phyloP scores from a whole-genome alignment of 1,140 invertebrate species.

The Drepana arcuata region DNA sequence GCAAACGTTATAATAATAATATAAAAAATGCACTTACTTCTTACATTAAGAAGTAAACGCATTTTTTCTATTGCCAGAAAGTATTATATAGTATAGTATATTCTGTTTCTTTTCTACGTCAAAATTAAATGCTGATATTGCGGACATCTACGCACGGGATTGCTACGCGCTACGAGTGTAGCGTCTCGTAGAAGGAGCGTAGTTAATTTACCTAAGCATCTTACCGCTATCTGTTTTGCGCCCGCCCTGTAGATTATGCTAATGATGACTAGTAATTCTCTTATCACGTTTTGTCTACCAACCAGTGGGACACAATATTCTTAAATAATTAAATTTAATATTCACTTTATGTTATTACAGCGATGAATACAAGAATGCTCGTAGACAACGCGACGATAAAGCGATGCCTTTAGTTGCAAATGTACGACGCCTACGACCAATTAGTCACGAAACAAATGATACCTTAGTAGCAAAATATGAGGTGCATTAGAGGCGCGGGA shows the following conservation, averaged over 20 bases:
- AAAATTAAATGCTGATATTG: slow-evolving; percentile 21
- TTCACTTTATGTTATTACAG: too few relatives aligned
- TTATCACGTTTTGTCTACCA: slow-evolving; percentile 58
- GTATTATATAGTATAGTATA: too few relatives aligned
- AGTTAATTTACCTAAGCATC: slow-evolving; percentile 65
- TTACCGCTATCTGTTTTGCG: slow-evolving; percentile 61
- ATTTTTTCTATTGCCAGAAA: too few relatives aligned
- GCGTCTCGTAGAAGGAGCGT: slow-evolving; percentile 24
- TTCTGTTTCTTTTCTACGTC: slow-evolving; percentile 12
- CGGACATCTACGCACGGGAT: slow-evolving; percentile 17
- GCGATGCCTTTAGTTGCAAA: slow-evolving; percentile 14
- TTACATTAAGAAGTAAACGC: too few relatives aligned
- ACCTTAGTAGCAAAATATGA: slow-evolving; percentile 40
- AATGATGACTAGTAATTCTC: slow-evolving; percentile 58
- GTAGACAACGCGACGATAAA: slow-evolving; percentile 20
- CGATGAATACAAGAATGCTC: too few relatives aligned
- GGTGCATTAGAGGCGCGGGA: slow-evolving; percentile 43
- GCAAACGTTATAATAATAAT: too few relatives aligned
- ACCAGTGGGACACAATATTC: slow-evolving; percentile 20
- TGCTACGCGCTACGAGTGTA: slow-evolving; percentile 33
- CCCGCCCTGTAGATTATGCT: slow-evolving; percentile 58
- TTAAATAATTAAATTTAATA: neutral
- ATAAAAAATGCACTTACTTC: too few relatives aligned
- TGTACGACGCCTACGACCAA: slow-evolving; percentile 40
- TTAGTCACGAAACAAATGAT: slow-evolving; percentile 51